Base-by-base conservation (phyloP, 64 coral and sea anemone genomes). In the Stylophora pistillata region DNA sequence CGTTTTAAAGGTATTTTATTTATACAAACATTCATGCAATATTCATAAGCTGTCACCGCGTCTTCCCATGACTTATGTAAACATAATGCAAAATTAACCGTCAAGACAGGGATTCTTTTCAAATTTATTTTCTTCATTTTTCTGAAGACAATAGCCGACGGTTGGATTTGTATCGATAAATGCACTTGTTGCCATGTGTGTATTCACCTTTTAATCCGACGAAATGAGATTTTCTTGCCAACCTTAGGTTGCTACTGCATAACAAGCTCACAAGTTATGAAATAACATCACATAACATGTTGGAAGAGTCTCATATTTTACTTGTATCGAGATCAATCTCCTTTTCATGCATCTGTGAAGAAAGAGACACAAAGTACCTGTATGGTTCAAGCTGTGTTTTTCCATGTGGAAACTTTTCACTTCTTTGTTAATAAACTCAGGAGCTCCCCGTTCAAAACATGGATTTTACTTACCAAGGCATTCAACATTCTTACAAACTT, bases 1-100 rank as follows among this genome's bases (percentile, higher is more conserved):
- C 73, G 72, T 81, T 86, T 86, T 85, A 92, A 86, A 76, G 90
- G 90, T 86, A 92, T 86, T 92, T 86, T 86, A 79, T 92, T 92
- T 92, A 73, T 83, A 86, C 74, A 86, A 86, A 86, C 81, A 92
- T 31, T 92, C 82, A 92, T 92, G 28, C 63, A 92, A 92, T 92
- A 92, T 86, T 86, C 71, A 92, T 13, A 25, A 23, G 59, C 60
- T 86, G 77, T 86, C 55, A 58, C 34, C 76, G 72, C 90, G 82
- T 92, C 60, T 85, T 77, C 73, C 90, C 83, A 85, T 74, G 66
- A 52, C 25, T 62, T 78, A 77, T 65, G 82, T 92, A 92, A 92
- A 92, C 82, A 92, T 56, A 58, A 86, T 92, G 56, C 57, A 80
- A 92, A 91, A 78, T 86, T 92, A 86, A 90, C 71, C 82, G 78